Evolutionary conservation across 2,113 vertebrate species (phyloP), one percentile per base, ranked within the genome.

Genomic region (Castor canadensis): DNA sequence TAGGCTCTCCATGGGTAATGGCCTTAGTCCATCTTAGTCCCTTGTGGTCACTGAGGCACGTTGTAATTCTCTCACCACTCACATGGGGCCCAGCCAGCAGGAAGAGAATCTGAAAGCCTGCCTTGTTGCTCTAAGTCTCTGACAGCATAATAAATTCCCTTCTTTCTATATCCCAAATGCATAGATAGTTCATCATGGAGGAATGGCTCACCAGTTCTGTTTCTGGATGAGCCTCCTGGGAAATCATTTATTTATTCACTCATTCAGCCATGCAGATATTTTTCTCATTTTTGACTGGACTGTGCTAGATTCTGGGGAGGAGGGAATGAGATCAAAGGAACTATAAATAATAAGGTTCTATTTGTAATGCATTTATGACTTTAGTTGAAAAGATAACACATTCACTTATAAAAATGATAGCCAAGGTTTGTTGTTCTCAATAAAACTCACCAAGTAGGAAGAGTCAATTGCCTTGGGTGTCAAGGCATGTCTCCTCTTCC

Each of bases 11-110:
- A 26, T 38, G 89, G 80, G 32, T 93, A 94, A 71, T 32, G 73
- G 9, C 95, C 96, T 95, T 86, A 89, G 52, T 64, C 69, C 73
- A 52, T 83, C 58, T 40, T 90, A 24, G 54, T 96, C 64, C 84
- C 76, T n/a, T 16, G 60, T 54, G 47, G 81, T 35, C 32, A 60
- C 49, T 49, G 72, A 69, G 69, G 83, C 32, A 79, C 2, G 0
- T 0, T 52, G 15, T 58, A 64, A 89, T 87, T 96, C 91, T 92
- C 69, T 95, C 20, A 72, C 40, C 64, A 17, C 4, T 67, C 66
- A 81, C 35, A 17, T 0, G 2, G 67, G 82, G 12, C 56, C 45
- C 43, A 38, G 82, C 9, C 72, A 54, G 26, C 54, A 87, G 69
- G n/a, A 91, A 76, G 40, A 72, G 40, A 77, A 20, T 72, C 79